Conservation (phyloP, 2,113 vertebrate genomes). For the Pygoscelis adeliae region DNA sequence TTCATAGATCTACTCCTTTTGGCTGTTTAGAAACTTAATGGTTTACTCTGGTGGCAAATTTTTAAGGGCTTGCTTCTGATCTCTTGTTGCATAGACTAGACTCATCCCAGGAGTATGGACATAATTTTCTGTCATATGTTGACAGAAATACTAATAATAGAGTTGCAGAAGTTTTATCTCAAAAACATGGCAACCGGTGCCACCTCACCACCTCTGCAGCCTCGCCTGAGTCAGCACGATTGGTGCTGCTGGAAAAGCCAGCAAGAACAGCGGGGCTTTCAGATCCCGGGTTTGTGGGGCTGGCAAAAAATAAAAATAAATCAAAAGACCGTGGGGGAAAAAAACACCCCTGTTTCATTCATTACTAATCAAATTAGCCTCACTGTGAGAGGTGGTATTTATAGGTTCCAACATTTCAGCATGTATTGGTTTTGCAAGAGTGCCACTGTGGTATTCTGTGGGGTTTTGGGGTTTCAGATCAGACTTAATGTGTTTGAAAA, state of each 20-base stretch:
- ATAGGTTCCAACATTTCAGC: not conserved
- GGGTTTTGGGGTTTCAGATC: not conserved
- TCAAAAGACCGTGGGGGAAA: not conserved
- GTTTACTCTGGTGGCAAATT: not conserved
- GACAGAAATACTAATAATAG: not conserved
- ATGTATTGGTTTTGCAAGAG: not conserved
- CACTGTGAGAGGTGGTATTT: not conserved
- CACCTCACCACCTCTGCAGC: not conserved
- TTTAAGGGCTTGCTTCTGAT: not conserved
- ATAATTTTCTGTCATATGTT: not conserved
- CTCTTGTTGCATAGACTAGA: not conserved
- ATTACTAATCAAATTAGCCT: not conserved
- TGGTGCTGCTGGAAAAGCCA: not conserved
- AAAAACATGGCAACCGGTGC: not conserved
- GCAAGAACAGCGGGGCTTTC: not conserved
- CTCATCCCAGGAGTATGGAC: not conserved
- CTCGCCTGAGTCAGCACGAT: accelerated
- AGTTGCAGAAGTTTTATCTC: not conserved
- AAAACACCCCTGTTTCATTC: not conserved
- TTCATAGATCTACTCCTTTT: not conserved
- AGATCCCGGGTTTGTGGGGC: not conserved
- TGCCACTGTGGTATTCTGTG: not conserved
- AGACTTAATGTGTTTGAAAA: not conserved
- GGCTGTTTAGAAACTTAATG: not conserved
- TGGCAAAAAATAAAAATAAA: not conserved